A percentile compares a stretch with the other conserved stretches of the same genome.
These are phyloP conservation scores for Drosophila takahashii DNA, from an alignment of 1,140 invertebrate genomes.

Conservation along the genomic window DNA sequence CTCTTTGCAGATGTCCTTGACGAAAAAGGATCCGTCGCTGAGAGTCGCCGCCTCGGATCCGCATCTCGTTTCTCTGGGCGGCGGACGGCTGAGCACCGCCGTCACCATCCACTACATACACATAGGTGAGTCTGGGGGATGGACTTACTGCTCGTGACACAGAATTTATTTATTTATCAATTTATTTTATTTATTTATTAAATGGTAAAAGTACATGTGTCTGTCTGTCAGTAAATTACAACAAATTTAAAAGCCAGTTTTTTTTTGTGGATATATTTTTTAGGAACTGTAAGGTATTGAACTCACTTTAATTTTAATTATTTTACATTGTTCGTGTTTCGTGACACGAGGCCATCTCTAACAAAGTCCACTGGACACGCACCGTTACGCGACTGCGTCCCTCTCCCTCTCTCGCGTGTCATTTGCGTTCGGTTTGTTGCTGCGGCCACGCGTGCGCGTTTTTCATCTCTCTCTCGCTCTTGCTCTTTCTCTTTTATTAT, in stretches of 20 bases:
- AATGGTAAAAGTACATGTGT: too few species aligned
- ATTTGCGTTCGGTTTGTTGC: constrained; percentile 24
- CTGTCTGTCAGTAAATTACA: too few species aligned
- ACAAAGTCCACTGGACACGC: constrained; percentile 16
- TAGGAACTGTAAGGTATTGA: too few species aligned
- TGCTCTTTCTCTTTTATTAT: background rate
- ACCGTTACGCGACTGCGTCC: constrained; percentile 16
- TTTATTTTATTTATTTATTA: too few species aligned
- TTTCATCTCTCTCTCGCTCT: constrained; percentile 1
- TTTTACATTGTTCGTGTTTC: background rate
- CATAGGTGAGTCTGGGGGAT: constrained; percentile 86
- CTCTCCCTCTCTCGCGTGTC: constrained; percentile 20
- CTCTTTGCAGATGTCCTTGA: constrained; percentile 82
- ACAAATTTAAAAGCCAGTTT: too few species aligned
- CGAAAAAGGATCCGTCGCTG: constrained; percentile 83
- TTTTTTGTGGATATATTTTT: too few species aligned
- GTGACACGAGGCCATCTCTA: constrained; percentile 3
- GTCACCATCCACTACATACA: constrained; percentile 94
- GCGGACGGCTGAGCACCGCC: constrained; percentile 94
- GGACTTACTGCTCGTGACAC: background rate
- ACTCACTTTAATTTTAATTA: background rate
- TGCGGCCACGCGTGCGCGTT: constrained; percentile 32
- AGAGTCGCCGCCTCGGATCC: constrained; percentile 93
- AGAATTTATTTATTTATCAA: too few species aligned
- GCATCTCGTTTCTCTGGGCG: constrained; percentile 95